A percentile compares a stretch with the other conserved stretches of the same genome.
These are phyloP conservation scores for Gnatocerus cornutus DNA, from an alignment of 2,888 invertebrate species.

Conservation along the genomic window DNA sequence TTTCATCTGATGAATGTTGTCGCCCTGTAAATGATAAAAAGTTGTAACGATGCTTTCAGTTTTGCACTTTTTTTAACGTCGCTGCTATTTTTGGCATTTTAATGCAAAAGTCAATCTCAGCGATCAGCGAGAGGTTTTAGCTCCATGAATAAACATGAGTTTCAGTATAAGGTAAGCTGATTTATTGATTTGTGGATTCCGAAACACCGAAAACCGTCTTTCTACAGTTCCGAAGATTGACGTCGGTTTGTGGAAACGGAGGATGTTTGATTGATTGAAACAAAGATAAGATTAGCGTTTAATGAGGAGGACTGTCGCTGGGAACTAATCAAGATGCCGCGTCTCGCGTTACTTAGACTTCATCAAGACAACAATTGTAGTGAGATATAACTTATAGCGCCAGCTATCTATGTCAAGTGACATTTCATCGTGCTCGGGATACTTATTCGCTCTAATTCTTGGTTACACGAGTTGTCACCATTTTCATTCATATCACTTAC, in stretches of 20 bases:
- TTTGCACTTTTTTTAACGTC: not conserved
- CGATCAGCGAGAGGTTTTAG: slow-evolving; percentile 13
- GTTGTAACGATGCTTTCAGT: not conserved
- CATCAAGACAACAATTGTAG: not conserved
- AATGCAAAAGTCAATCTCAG: not conserved
- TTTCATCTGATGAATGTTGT: slow-evolving; percentile 6
- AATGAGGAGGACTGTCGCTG: too few relatives aligned
- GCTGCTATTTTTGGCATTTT: not conserved
- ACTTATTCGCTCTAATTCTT: too few relatives aligned
- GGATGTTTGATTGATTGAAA: not conserved
- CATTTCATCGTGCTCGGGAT: too few relatives aligned
- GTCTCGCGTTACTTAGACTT: too few relatives aligned
- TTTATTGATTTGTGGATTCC: slow-evolving; percentile 17
- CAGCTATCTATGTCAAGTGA: not conserved
- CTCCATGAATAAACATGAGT: slow-evolving; percentile 28
- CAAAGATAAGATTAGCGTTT: too few relatives aligned
- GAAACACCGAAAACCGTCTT: slow-evolving; percentile 3
- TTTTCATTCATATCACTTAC: not conserved
- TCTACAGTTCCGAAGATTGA: not conserved
- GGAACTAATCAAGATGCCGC: too few relatives aligned
- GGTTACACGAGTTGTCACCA: too few relatives aligned
- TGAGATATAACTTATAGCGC: not conserved
- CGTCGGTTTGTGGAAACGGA: not conserved
- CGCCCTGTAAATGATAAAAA: too few relatives aligned
- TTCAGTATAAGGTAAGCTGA: slow-evolving; percentile 4